Conservation (phyloP, 2,113 vertebrate genomes). For the Ceyx melanurus region DNA sequence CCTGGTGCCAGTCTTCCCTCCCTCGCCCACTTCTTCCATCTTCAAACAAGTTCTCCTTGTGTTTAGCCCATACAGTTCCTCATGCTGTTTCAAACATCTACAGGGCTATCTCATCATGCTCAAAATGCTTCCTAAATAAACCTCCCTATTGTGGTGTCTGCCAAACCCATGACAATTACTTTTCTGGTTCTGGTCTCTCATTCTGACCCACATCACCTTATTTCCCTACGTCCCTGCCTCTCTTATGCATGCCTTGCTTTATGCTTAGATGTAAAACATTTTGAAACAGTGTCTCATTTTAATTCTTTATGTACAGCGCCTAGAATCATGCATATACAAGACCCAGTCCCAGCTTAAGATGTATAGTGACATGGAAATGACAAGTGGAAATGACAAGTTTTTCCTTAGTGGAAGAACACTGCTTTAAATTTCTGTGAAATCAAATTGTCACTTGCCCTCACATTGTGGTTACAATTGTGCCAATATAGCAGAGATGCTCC, state of each 20-base stretch:
- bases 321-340: not conserved
- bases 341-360: not conserved
- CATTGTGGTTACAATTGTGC: not conserved
- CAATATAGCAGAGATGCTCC: not conserved
- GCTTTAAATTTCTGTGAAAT: not conserved
- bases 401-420: not conserved
- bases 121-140: not conserved
- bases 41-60: not conserved
- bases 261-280: not conserved
- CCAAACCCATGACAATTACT: not conserved
- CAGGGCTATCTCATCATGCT: not conserved
- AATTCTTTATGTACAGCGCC: not conserved
- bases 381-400: not conserved
- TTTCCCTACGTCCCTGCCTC: not conserved
- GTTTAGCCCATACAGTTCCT: not conserved
- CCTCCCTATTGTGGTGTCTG: not conserved
- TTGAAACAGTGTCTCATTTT: not conserved
- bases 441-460: not conserved
- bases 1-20: conserved; percentile 22
- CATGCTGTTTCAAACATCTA: not conserved
- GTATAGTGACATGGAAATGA: not conserved
- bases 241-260: not conserved
- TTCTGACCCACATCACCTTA: not conserved
- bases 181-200: not conserved
- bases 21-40: not conserved